phyloP scores from a whole-genome alignment of 1,140 invertebrate genomes.

The Trichoplusia ni region DNA sequence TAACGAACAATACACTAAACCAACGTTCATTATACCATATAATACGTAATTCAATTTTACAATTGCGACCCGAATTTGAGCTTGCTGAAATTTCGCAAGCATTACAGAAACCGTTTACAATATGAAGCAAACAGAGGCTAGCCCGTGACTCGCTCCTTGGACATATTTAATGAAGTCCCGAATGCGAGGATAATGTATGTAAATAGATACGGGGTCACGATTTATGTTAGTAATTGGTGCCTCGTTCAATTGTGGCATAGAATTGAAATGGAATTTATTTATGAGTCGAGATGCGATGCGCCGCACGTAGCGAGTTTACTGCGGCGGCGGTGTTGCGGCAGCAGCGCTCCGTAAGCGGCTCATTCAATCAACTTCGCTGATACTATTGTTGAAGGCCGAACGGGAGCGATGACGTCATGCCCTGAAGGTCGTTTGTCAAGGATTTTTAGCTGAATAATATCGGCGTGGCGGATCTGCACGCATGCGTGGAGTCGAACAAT shows the following conservation, averaged over 20 bases:
- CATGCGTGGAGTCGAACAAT: slow-evolving; percentile 3
- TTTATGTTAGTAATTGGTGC: slow-evolving; percentile 28
- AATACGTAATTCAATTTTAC: slow-evolving; percentile 4
- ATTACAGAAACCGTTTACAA: neutral
- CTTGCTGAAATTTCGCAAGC: neutral
- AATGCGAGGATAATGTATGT: slow-evolving; percentile 39
- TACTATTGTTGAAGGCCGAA: neutral
- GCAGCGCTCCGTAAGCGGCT: neutral
- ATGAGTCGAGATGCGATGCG: neutral
- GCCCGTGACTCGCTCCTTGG: slow-evolving; percentile 18
- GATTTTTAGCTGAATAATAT: slow-evolving; percentile 25
- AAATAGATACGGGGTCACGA: slow-evolving; percentile 38
- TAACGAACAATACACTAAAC: neutral
- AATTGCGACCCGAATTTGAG: neutral
- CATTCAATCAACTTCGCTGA: slow-evolving; percentile 3
- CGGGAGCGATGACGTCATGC: neutral
- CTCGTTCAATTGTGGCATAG: slow-evolving; percentile 21
- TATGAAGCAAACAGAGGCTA: neutral
- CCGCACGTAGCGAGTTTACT: neutral
- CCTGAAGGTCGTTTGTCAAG: slow-evolving; percentile 17
- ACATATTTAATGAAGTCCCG: slow-evolving; percentile 45
- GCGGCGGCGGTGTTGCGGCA: neutral
- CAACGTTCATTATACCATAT: neutral
- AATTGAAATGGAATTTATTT: slow-evolving; percentile 32
- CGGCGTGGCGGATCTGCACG: slow-evolving; percentile 8